These are phyloP conservation scores for Paramisgurnus dabryanus DNA, from an alignment of 2,113 vertebrate genomes.

Conservation along the genomic window DNA sequence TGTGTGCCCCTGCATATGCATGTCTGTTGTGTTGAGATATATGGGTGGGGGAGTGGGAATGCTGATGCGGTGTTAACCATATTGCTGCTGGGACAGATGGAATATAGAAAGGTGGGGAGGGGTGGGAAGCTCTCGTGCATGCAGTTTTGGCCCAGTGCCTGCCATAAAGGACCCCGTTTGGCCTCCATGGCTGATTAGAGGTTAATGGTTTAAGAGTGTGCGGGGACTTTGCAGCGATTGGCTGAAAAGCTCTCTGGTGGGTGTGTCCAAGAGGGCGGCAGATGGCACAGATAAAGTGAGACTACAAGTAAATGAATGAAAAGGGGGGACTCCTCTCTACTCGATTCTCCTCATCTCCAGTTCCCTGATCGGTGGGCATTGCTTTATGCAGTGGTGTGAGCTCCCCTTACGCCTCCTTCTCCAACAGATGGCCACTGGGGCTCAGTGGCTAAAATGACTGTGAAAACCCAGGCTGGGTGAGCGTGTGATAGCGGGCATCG, in stretches of 20 bases:
- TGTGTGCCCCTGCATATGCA: conserved; percentile 44
- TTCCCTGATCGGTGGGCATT: conserved; percentile 36
- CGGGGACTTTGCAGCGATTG: conserved; percentile 68
- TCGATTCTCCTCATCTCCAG: conserved; percentile 17
- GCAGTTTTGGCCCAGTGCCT: conserved; percentile 67
- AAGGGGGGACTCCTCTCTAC: conserved; percentile 34
- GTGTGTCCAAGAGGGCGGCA: conserved; percentile 83
- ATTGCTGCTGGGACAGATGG: conserved; percentile 87
- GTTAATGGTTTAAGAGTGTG: conserved; percentile 83
- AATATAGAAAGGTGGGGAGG: conserved; percentile 64
- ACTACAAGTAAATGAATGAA: conserved; percentile 38
- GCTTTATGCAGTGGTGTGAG: conserved; percentile 23
- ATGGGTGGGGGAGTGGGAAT: conserved; percentile 58
- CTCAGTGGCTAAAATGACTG: conserved; percentile 38
- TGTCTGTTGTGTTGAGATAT: conserved; percentile 56
- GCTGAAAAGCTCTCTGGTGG: conserved; percentile 77
- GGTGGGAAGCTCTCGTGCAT: conserved; percentile 50
- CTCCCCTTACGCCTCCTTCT: background rate
- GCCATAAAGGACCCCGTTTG: conserved; percentile 71
- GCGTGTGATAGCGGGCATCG: conserved; percentile 40
- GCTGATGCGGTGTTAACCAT: conserved; percentile 77
- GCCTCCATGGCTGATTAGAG: conserved; percentile 81
- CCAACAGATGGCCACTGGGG: conserved; percentile 54
- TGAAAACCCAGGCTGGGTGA: conserved; percentile 29
- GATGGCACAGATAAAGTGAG: conserved; percentile 79